These are phyloP conservation scores for Cacatua alba DNA, from an alignment of 2,113 vertebrate species.

Conservation along the genomic window DNA sequence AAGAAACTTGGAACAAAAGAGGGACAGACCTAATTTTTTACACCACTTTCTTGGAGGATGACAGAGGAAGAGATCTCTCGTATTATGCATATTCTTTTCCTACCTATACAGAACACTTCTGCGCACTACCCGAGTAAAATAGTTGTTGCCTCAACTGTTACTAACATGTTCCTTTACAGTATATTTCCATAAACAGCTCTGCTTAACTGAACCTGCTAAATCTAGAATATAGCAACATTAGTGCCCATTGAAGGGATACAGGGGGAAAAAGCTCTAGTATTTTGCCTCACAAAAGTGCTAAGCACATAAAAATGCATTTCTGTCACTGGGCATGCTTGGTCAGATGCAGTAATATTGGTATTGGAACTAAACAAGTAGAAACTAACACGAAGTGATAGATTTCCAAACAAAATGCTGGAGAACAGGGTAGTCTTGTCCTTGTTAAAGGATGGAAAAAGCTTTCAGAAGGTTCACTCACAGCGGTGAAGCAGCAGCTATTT, in stretches of 20 bases:
- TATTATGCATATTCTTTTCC: neutral
- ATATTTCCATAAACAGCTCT: neutral
- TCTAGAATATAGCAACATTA: neutral
- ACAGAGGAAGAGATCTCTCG: neutral
- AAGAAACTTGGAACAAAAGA: neutral
- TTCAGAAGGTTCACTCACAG: slow-evolving; percentile 45
- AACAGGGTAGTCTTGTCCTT: slow-evolving; percentile 34
- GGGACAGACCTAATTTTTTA: neutral
- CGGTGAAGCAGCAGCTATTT: slow-evolving; percentile 46
- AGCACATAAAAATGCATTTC: neutral
- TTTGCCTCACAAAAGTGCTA: neutral
- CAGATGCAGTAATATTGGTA: neutral
- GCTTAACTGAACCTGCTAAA: neutral
- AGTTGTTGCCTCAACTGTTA: neutral
- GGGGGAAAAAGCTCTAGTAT: neutral
- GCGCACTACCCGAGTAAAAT: neutral
- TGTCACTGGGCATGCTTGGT: neutral
- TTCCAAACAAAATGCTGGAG: slow-evolving; percentile 22
- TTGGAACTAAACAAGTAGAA: slow-evolving; percentile 9
- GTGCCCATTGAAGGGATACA: neutral
- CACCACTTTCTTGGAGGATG: neutral
- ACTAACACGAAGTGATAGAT: slow-evolving; percentile 12
- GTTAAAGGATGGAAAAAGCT: slow-evolving; percentile 42
- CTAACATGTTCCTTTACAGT: neutral
- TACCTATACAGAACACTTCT: neutral